phyloP scores from a whole-genome alignment of 2,113 vertebrate species.

The Pontoporia blainvillei region DNA sequence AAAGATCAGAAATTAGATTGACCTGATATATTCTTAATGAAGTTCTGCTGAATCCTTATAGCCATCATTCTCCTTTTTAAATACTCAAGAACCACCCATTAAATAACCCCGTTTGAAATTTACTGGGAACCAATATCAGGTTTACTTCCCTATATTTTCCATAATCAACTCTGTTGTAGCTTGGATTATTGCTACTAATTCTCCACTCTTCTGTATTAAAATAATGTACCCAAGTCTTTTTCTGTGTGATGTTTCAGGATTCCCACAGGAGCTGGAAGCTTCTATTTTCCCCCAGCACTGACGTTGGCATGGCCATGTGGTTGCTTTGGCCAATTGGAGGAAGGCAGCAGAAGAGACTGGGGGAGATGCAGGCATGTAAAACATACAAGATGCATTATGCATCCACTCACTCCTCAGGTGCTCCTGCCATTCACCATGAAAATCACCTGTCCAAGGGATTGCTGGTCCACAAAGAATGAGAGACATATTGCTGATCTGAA shows the following conservation, averaged over 20 bases:
- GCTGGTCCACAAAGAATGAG: neutral
- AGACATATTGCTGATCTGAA: neutral
- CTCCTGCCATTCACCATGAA: neutral
- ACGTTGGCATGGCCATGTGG: neutral
- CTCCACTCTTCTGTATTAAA: neutral
- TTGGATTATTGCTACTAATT: neutral
- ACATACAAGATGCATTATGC: neutral
- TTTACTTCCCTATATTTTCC: neutral
- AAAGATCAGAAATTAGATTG: neutral
- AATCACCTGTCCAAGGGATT: neutral
- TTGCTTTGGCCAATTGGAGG: neutral
- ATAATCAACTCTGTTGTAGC: neutral
- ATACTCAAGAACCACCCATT: neutral
- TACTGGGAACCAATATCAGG: neutral
- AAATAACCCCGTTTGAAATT: neutral
- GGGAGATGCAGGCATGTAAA: neutral
- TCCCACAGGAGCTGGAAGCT: neutral
- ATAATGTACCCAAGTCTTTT: neutral
- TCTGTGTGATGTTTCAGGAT: accelerated
- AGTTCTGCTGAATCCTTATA: neutral
- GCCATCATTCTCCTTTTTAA: neutral
- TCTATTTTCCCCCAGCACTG: neutral
- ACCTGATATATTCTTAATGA: neutral
- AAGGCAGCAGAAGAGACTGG: neutral
- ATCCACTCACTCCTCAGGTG: neutral